A percentile compares a stretch with the other conserved stretches of the same genome.
These are phyloP conservation scores for Drosophila melanosoma DNA, from an alignment of 2,888 invertebrate species.

Conservation along the genomic window DNA sequence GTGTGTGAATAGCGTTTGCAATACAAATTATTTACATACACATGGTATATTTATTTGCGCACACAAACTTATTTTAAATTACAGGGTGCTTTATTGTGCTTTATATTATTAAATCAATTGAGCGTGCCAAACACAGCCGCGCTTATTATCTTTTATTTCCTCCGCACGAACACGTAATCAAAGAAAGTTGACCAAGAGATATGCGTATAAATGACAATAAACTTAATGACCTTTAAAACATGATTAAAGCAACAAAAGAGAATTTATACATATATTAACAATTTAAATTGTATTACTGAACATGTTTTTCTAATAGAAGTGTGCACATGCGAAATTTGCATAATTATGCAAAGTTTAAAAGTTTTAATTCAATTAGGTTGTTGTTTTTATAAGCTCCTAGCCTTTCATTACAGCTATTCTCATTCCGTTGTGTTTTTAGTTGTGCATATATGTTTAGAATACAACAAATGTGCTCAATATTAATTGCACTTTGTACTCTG, in stretches of 20 bases:
- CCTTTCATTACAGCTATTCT: not conserved
- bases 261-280: not conserved
- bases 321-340: not conserved
- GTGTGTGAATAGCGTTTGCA: slow-evolving; percentile 24
- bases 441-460: not conserved
- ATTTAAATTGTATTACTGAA: not conserved
- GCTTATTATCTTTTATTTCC: slow-evolving; percentile 55
- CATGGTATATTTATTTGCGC: not conserved
- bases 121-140: slow-evolving; percentile 43
- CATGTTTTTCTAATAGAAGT: not conserved
- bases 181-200: not conserved
- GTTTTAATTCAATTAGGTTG: not conserved
- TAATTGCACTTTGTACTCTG: slow-evolving; percentile 63
- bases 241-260: not conserved
- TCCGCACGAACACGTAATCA: slow-evolving; percentile 26
- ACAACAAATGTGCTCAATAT: slow-evolving; percentile 7
- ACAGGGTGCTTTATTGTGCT: slow-evolving; percentile 43
- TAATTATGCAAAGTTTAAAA: not conserved
- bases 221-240: not conserved
- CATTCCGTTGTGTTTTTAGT: not conserved
- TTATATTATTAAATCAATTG: slow-evolving; percentile 40
- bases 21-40: slow-evolving; percentile 46
- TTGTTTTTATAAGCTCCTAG: slow-evolving; percentile 1
- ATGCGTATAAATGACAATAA: not conserved
- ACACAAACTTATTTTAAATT: slow-evolving; percentile 31